phyloP scores from a whole-genome alignment of 2,888 invertebrate genomes.

The Drosophila rellima region DNA sequence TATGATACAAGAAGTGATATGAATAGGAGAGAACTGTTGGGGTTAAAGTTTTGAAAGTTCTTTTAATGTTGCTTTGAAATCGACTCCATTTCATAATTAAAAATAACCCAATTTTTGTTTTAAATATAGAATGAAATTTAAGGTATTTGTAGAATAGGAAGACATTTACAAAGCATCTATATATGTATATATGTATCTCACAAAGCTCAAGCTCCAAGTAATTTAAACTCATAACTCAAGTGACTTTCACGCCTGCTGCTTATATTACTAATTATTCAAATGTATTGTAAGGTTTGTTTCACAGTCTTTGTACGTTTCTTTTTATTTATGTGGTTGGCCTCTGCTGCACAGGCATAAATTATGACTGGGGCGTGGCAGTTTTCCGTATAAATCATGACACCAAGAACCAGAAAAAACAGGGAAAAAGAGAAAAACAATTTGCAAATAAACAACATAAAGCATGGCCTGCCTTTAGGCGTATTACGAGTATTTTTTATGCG shows the following conservation, averaged over 20 bases:
- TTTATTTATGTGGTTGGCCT: slow-evolving; percentile 27
- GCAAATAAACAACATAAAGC: slow-evolving; percentile 65
- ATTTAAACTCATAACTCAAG: slow-evolving; percentile 31
- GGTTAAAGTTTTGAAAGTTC: neutral
- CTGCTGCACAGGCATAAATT: slow-evolving; percentile 62
- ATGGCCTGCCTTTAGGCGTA: slow-evolving; percentile 43
- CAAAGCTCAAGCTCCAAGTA: slow-evolving; percentile 4
- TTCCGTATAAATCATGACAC: slow-evolving; percentile 68
- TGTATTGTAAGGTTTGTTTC: slow-evolving; percentile 43
- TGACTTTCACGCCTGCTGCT: slow-evolving; percentile 23
- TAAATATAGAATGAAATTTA: neutral
- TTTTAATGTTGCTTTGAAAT: neutral
- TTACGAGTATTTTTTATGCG: slow-evolving; percentile 52
- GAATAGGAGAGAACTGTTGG: no score
- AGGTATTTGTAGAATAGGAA: neutral
- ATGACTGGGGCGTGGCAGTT: slow-evolving; percentile 60
- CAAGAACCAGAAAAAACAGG: slow-evolving; percentile 8
- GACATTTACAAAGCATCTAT: neutral
- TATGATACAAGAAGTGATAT: neutral
- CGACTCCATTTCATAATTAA: neutral
- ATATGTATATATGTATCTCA: no score
- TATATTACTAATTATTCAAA: slow-evolving; percentile 68
- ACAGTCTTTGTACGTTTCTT: slow-evolving; percentile 17
- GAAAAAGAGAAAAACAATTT: slow-evolving; percentile 59
- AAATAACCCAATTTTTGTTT: neutral